Percentiles rank a stretch among this genome's conserved stretches.
These are phyloP conservation scores for Urocynchramus pylzowi DNA, from an alignment of 2,113 vertebrate species.

Conservation along the genomic window DNA sequence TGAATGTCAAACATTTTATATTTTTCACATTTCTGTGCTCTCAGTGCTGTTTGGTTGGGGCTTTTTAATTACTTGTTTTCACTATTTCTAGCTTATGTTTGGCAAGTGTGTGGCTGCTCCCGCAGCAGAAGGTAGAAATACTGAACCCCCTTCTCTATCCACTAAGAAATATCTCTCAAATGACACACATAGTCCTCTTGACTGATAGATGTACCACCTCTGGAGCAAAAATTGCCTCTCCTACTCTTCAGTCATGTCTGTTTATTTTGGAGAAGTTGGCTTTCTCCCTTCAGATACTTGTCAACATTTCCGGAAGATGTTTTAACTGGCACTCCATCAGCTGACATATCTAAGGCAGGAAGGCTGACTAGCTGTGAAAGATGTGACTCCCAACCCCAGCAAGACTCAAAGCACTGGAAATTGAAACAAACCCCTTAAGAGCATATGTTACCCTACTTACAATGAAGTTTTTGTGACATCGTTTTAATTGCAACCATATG, in stretches of 20 bases:
- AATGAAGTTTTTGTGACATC: constrained; percentile 40
- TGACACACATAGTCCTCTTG: not conserved
- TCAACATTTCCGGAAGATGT: constrained; percentile 67
- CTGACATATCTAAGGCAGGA: constrained; percentile 47
- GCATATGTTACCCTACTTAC: constrained; percentile 29
- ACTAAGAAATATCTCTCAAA: constrained; percentile 21
- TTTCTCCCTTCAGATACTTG: constrained; percentile 60
- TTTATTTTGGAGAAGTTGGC: constrained; percentile 59
- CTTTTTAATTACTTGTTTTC: not conserved
- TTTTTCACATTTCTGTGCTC: not conserved
- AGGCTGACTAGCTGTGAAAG: constrained; percentile 65
- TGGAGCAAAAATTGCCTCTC: constrained; percentile 39
- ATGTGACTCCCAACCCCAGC: constrained; percentile 31
- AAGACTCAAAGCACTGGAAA: constrained; percentile 50
- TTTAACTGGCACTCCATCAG: constrained; percentile 73
- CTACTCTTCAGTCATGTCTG: constrained; percentile 21
- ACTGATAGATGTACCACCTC: constrained; percentile 32
- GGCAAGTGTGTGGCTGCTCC: not conserved
- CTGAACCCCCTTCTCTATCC: not conserved
- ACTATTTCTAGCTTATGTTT: not conserved
- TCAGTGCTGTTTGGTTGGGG: not conserved
- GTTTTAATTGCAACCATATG: constrained; percentile 60
- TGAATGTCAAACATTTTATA: not conserved
- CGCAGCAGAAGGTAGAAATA: not conserved
- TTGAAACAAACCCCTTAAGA: constrained; percentile 30